A percentile compares a stretch with the other conserved stretches of the same genome.
Conservation (phyloP, 2,113 vertebrate species). For the Sisor rabdophorus region DNA sequence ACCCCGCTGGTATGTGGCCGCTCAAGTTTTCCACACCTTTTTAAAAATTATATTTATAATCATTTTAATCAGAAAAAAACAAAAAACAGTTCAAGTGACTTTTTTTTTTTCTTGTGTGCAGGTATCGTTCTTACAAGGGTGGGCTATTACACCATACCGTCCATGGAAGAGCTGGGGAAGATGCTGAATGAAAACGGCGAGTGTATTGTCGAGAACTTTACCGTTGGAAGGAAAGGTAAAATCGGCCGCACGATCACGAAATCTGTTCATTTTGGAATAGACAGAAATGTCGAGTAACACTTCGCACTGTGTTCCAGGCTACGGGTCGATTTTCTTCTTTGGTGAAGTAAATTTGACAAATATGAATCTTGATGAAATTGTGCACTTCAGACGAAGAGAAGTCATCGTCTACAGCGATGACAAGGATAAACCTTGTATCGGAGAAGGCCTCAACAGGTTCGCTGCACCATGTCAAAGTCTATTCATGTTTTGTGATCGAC, state of each 20-base stretch:
- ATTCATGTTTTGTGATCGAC: not conserved
- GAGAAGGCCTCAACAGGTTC: constrained; percentile 90
- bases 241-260: not conserved
- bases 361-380: constrained; percentile 88
- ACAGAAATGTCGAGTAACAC: not conserved
- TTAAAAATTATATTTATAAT: no score
- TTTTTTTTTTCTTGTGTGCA: constrained; percentile 47
- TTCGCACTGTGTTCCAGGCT: constrained; percentile 68
- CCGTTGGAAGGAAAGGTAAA: constrained; percentile 87
- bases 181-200: constrained; percentile 78
- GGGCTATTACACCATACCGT: constrained; percentile 93
- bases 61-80: not conserved
- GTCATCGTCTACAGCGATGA: constrained; percentile 93
- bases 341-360: constrained; percentile 82
- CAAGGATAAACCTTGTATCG: constrained; percentile 78
- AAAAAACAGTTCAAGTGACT: no score
- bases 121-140: constrained; percentile 82
- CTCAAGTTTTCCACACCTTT: not conserved
- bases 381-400: constrained; percentile 92
- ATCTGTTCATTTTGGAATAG: not conserved
- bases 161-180: constrained; percentile 84
- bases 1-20: constrained; percentile 80
- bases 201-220: constrained; percentile 88
- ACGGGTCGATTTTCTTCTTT: constrained; percentile 90
- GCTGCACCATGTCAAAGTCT: not conserved